These are phyloP conservation scores for Cecidostiba fungosa DNA, from an alignment of 2,888 invertebrate genomes.

Conservation along the genomic window DNA sequence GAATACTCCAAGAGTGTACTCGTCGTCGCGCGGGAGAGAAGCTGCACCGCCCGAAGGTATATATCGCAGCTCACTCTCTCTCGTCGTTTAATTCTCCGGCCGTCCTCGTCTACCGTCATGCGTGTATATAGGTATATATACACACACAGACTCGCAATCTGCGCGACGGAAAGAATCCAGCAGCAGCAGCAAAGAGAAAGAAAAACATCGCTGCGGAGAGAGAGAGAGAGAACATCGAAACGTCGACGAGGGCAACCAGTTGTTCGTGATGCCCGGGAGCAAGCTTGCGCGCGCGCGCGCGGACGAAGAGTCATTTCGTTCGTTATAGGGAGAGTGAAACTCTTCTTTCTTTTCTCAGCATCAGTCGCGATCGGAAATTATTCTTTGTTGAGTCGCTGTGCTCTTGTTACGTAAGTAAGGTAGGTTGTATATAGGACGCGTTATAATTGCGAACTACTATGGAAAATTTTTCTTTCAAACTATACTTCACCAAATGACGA, in stretches of 20 bases:
- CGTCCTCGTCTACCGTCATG: conserved; percentile 59
- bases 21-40: conserved; percentile 64
- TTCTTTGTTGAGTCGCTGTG: conserved; percentile 49
- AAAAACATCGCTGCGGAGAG: conserved; percentile 27
- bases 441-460: background rate
- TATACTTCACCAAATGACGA: background rate
- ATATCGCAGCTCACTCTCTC: conserved; percentile 55
- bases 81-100: conserved; percentile 57
- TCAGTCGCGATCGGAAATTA: conserved; percentile 56
- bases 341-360: conserved; percentile 2
- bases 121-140: conserved; percentile 21
- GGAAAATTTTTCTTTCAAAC: background rate
- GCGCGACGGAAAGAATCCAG: conserved; percentile 17
- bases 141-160: conserved; percentile 44
- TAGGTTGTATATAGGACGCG: background rate
- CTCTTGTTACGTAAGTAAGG: conserved; percentile 56
- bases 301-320: conserved; percentile 61
- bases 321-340: conserved; percentile 46
- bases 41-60: conserved; percentile 70
- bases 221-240: conserved; percentile 57
- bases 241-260: conserved; percentile 65
- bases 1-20: conserved; percentile 50
- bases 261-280: conserved; percentile 64
- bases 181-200: conserved; percentile 9
- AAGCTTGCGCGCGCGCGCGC: conserved; percentile 55